Evolutionary conservation across 2,113 vertebrate species (phyloP), one percentile per base, ranked within the genome.

Genomic region (Podilymbus podiceps): DNA sequence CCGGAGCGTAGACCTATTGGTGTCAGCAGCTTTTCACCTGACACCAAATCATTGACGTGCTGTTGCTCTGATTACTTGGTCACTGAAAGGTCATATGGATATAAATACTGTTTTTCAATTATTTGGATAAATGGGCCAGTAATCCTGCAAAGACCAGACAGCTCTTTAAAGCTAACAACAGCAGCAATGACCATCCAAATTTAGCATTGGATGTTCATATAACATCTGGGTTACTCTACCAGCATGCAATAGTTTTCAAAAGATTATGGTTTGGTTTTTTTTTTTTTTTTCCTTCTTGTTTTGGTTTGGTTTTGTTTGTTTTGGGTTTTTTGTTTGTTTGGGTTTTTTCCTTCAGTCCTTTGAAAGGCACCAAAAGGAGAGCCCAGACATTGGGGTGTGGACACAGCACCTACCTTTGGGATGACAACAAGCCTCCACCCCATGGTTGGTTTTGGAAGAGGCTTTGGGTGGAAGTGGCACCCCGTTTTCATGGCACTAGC

Each of bases 261-360:
- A 18, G 10, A 5, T 21, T 40, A 20, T 0, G 0, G n/a, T n/a
- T 0, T 38, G 9, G 30, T 5, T 0, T 1, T 14, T 56, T 71
- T 19, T 5, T 0, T 1, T 14, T 56, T 71, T 19, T 9, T 17
- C 5, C 11, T 35, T 13, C 9, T 44, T 38, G 3, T 0, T 52
- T 46, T 38, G 38, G 38, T 38, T 38, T 38, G 38, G 38, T 38
- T 38, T 38, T 38, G 38, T 38, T 38, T 38, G 38, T 38, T 38
- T 38, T 38, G 38, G 38, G 38, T 38, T 19, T 5, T 19, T 5
- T 4, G 38, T 38, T 38, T 38, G 38, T 38, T 38, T 38, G 38
- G 38, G 38, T 38, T 19, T 5, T 19, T 5, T 4, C 3, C 28
- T 40, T 47, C 15, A 9, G 9, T 25, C 17, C 6, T 50, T 62